Conservation (phyloP, 2,888 invertebrate genomes). For the Villa cingulata region DNA sequence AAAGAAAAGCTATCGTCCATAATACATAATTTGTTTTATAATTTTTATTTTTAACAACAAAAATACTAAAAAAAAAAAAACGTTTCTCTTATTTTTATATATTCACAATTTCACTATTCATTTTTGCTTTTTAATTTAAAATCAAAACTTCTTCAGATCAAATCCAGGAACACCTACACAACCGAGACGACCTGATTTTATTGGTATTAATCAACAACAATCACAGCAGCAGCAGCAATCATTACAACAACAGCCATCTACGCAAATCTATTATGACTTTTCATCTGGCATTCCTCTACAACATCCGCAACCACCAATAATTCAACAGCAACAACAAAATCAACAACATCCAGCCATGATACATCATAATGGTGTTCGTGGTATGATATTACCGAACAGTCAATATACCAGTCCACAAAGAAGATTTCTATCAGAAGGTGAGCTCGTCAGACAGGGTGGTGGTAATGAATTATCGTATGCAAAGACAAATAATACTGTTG, state of each 20-base stretch:
- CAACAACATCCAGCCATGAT: constrained; percentile 19
- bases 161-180: constrained; percentile 87
- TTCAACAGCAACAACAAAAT: constrained; percentile 34
- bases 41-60: constrained; percentile 3
- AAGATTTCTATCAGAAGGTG: constrained; percentile 69
- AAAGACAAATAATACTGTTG: constrained; percentile 61
- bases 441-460: constrained; percentile 56
- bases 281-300: constrained; percentile 32
- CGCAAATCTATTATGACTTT: constrained; percentile 36
- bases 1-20: constrained; percentile 9
- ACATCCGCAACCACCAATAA: constrained; percentile 33
- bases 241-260: constrained; percentile 24
- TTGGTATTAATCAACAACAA: constrained; percentile 46
- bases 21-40: constrained; percentile 6
- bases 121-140: background rate
- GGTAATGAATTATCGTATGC: constrained; percentile 46
- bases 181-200: constrained; percentile 77
- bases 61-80: no score
- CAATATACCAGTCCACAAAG: constrained; percentile 54
- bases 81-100: constrained; percentile 1
- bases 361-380: constrained; percentile 22
- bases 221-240: constrained; percentile 27
- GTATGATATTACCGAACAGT: constrained; percentile 18
- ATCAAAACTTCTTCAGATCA: constrained; percentile 46
- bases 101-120: background rate